These are phyloP conservation scores for Myotis lucifugus DNA, from an alignment of 2,113 vertebrate genomes.

Conservation along the genomic window DNA sequence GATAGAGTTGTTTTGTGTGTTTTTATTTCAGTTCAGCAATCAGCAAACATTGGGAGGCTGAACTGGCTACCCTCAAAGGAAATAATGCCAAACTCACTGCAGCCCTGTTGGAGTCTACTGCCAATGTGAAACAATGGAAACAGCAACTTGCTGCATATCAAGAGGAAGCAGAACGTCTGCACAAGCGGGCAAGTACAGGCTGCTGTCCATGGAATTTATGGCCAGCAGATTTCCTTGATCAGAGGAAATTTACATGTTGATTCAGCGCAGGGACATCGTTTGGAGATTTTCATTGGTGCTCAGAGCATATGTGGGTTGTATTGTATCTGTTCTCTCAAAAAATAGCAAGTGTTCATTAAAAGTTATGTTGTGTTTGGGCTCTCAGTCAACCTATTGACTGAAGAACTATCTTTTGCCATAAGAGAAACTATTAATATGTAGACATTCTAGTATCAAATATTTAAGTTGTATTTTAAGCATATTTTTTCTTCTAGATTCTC, in stretches of 20 bases:
- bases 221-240: neutral
- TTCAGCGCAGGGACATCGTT: neutral
- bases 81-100: conserved; percentile 99
- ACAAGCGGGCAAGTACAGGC: conserved; percentile 90
- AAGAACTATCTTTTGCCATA: conserved; percentile 11
- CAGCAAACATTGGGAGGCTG: conserved; percentile 99
- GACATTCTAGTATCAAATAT: neutral
- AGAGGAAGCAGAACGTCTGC: conserved; percentile 97
- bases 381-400: neutral
- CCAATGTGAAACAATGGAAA: conserved; percentile 99
- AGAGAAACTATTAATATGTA: conserved; percentile 31
- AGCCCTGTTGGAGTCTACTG: conserved; percentile 97
- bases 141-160: conserved; percentile 98
- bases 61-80: conserved; percentile 96
- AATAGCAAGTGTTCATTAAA: conserved; percentile 7
- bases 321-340: conserved; percentile 27
- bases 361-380: neutral
- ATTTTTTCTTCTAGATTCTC: conserved; percentile 62
- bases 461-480: conserved; percentile 40
- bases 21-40: conserved; percentile 86
- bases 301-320: neutral
- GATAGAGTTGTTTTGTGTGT: conserved; percentile 13
- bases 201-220: neutral
- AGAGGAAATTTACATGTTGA: conserved; percentile 28
- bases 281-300: neutral